A percentile compares a stretch with the other conserved stretches of the same genome.
These are phyloP conservation scores for Gymnosoma rotundatum DNA, from an alignment of 2,888 invertebrate genomes.

Conservation along the genomic window DNA sequence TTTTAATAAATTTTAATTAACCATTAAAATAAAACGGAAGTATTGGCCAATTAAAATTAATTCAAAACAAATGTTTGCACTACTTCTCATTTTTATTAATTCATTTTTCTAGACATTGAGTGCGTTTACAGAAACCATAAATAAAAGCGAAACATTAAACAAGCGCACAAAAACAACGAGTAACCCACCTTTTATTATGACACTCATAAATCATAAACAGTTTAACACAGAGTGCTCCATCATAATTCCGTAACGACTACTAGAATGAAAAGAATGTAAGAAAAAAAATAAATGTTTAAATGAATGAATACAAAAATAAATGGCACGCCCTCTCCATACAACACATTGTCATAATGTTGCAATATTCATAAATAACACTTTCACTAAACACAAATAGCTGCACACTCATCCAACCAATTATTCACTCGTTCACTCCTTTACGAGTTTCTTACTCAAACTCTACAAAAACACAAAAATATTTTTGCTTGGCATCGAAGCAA, in stretches of 20 bases:
- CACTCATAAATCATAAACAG: conserved; percentile 70
- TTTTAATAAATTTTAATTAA: conserved; percentile 50
- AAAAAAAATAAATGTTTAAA: conserved; percentile 32
- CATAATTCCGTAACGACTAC: conserved; percentile 44
- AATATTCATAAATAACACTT: conserved; percentile 63
- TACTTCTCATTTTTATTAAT: not conserved
- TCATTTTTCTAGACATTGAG: conserved; percentile 52
- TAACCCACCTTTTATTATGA: conserved; percentile 67
- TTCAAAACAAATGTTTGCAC: conserved; percentile 54
- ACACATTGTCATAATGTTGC: conserved; percentile 54
- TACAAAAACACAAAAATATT: not conserved
- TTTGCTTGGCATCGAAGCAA: conserved; percentile 1
- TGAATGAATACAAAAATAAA: conserved; percentile 46
- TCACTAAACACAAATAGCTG: conserved; percentile 39
- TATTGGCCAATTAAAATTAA: conserved; percentile 68
- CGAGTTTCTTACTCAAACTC: not conserved
- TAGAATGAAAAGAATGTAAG: conserved; percentile 21
- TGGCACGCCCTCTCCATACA: conserved; percentile 54
- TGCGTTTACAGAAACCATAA: conserved; percentile 63
- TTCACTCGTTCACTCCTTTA: conserved; percentile 2
- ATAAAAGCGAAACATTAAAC: conserved; percentile 34
- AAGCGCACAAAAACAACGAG: conserved; percentile 20
- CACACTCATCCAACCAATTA: conserved; percentile 15
- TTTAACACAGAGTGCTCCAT: conserved; percentile 61
- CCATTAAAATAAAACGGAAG: conserved; percentile 61